These are phyloP conservation scores for Hirtodrosophila duncani DNA, from an alignment of 2,888 invertebrate genomes.

Conservation along the genomic window DNA sequence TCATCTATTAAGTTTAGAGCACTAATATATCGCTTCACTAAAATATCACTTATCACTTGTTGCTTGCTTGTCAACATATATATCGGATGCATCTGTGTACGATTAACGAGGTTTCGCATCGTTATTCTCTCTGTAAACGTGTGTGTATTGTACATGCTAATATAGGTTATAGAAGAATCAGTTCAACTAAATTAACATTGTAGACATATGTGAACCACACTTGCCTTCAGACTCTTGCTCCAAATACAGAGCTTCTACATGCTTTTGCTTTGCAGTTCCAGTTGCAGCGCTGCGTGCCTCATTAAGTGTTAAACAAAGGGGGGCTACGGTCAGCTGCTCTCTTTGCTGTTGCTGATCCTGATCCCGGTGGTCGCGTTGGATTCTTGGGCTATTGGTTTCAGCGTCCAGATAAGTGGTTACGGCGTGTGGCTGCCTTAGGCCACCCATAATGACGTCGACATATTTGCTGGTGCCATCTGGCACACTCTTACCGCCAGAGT, in stretches of 20 bases:
- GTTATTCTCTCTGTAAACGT: no score
- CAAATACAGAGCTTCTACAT: conserved; percentile 2
- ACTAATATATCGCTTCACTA: no score
- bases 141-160: no score
- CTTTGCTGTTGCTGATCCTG: no score
- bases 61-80: no score
- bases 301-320: no score
- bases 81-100: no score
- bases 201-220: neutral
- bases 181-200: neutral
- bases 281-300: neutral
- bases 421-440: conserved; percentile 1
- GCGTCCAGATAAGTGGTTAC: neutral
- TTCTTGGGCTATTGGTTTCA: neutral
- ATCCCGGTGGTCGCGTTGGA: neutral
- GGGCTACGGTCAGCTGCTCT: no score
- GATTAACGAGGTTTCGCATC: no score
- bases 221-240: conserved; percentile 22
- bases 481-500: neutral
- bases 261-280: neutral
- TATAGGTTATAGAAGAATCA: neutral
- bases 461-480: conserved; percentile 5
- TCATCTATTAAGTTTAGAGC: no score
- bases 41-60: no score
- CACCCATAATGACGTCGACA: conserved; percentile 18